Conservation (phyloP, 2,797 vertebrate genomes). For the Vespertilio murinus region DNA sequence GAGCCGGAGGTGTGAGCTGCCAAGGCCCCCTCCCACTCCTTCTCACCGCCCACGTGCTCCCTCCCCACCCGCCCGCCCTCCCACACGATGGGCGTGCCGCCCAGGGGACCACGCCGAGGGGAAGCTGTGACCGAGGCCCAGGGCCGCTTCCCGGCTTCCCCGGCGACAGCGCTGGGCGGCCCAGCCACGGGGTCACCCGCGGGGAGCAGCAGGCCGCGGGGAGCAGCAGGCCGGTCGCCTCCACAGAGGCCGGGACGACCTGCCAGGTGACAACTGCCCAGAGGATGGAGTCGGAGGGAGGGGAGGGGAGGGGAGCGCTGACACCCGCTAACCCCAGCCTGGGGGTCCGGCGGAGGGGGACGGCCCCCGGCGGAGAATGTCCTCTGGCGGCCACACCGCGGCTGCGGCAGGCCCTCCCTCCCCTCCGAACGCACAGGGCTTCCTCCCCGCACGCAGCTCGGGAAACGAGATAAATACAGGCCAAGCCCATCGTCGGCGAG, state of each 20-base stretch:
- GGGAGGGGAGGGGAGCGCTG: neutral
- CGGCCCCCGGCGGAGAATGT: neutral
- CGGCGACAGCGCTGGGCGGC: fast-evolving
- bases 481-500: neutral
- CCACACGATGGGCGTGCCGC: fast-evolving
- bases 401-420: fast-evolving
- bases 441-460: neutral
- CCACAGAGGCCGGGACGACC: neutral
- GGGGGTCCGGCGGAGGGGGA: neutral
- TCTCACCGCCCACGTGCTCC: neutral
- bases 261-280: neutral
- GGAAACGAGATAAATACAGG: neutral
- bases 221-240: neutral
- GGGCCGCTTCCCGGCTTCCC: neutral
- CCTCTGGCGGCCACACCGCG: neutral
- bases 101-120: neutral
- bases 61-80: neutral
- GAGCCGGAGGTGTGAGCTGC: neutral
- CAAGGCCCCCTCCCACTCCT: neutral
- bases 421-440: fast-evolving
- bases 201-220: too few species aligned
- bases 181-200: neutral
- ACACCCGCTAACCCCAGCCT: neutral
- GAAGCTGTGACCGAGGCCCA: fast-evolving
- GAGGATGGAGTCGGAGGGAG: neutral